phyloP scores from a whole-genome alignment of 2,797 vertebrate genomes.

The Chrosomus eos region DNA sequence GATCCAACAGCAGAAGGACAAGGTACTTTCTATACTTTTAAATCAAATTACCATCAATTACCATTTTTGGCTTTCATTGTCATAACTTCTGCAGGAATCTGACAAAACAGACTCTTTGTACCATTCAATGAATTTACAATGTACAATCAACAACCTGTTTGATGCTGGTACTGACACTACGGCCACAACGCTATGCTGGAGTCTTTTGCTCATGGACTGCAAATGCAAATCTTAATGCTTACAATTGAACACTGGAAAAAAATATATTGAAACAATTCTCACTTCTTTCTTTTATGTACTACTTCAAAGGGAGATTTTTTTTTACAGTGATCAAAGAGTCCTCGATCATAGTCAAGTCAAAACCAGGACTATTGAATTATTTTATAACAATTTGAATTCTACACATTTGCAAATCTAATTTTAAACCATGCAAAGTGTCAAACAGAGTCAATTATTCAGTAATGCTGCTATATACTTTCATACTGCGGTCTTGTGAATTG shows the following conservation, averaged over 20 bases:
- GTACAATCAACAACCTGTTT: constrained; percentile 68
- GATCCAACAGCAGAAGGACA: constrained; percentile 14
- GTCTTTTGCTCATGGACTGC: constrained; percentile 67
- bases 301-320: too few relatives aligned
- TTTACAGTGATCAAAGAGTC: not conserved
- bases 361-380: not conserved
- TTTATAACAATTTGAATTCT: not conserved
- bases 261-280: too few relatives aligned
- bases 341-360: not conserved
- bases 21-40: not conserved
- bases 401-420: too few relatives aligned
- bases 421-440: not conserved
- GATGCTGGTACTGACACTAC: constrained; percentile 73
- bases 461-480: not conserved
- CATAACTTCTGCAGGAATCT: constrained; percentile 25
- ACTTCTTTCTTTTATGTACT: too few relatives aligned
- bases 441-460: not conserved
- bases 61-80: not conserved
- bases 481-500: constrained; percentile 12
- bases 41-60: too few relatives aligned
- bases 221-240: not conserved
- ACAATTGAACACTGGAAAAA: not conserved
- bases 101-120: constrained; percentile 10
- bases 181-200: constrained; percentile 68
- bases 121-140: constrained; percentile 47